Base-by-base conservation (phyloP, 2,113 vertebrate genomes). In the Cebidichthys violaceus region DNA sequence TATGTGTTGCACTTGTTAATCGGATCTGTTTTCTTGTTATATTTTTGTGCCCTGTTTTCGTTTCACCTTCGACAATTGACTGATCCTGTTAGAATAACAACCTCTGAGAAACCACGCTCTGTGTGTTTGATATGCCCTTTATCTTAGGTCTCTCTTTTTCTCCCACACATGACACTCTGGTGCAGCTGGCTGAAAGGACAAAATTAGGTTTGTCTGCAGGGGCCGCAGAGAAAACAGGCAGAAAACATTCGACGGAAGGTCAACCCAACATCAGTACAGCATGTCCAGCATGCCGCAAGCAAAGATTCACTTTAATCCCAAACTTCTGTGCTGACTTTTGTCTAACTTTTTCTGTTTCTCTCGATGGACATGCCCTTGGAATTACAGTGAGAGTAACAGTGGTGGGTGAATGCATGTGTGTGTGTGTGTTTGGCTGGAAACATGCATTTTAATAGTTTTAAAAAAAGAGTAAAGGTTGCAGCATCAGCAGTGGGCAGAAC, bases 121-220 rank as follows among this genome's bases (percentile, higher is more conserved):
- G 37, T 67, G 13, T 70, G 17, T 84, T 52, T 73, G 24, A 85
- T 72, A 59, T 37, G 52, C 50, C 41, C 33, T 68, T 79, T 84
- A 77, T 82, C 79, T 69, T 41, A 57, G 60, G 11, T 77, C 61
- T 73, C 24, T 65, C 29, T 70, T 84, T 66, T 57, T 61, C 75
- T 82, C 62, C 66, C 83, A 81, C 75, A 77, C 67, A 82, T 85
- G 81, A 81, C 86, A 85, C 75, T 75, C 17, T 6, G 55, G 37
- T 86, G 75, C 77, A 87, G 81, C 82, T 84, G 87, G 86, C 73
- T 73, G 81, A 75, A 85, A 84, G 66, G 81, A 86, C 81, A 76
- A 65, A 92, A 73, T 84, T 67, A 78, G 82, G 45, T 90, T 78
- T 84, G 64, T 86, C 89, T 89, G 85, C 81, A 73, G 86, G 86